Base-by-base conservation (phyloP, 1,140 invertebrate species). In the Hylaeus volcanicus region DNA sequence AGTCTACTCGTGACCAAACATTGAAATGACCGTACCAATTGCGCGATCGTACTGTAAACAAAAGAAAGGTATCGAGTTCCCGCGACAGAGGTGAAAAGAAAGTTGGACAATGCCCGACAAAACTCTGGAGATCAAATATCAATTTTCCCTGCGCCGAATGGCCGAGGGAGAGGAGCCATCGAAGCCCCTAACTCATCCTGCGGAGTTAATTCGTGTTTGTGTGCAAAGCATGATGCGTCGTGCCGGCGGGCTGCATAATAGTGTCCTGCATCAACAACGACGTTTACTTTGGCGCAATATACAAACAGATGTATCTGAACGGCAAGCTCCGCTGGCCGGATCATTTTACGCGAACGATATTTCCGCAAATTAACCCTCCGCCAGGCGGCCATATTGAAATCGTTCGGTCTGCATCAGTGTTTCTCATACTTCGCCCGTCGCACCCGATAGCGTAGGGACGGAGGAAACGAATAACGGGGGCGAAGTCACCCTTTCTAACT, bases 201-300 rank as follows among this genome's bases (percentile, higher is more conserved):
- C 12, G 15, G 26, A 79, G 77, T 74, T 79, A 74, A 79, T 79
- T 79, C 71, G 41, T 79, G 43, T 73, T 79, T 79, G 77, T 74
- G 53, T 8, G 71, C 51, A 37, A 5, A 9, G 3, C 55, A 39
- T 39, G 51, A n/a, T n/a, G 41, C 70, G 64, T 55, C 61, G 63
- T 48, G 55, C 12, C 48, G 60, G 51, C 43, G 48, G 15, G n/a
- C 3, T 5, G 75, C 45, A 79, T 79, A 79, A 79, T 74, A 79
- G 77, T 53, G 60, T 61, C 2, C 60, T 79, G 71, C 71, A 58
- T 79, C 70, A 79, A 79, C 77, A 79, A 74, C 53, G 26, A 45
- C 74, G 70, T 79, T 79, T 79, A 79, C 77, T 41, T 74, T 41
- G 51, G 51, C 77, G 26, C 55, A 55, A 79, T 66, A 79, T 45